Base-by-base conservation (phyloP, 92 coral and sea anemone species). In the Parazoanthus darwini region DNA sequence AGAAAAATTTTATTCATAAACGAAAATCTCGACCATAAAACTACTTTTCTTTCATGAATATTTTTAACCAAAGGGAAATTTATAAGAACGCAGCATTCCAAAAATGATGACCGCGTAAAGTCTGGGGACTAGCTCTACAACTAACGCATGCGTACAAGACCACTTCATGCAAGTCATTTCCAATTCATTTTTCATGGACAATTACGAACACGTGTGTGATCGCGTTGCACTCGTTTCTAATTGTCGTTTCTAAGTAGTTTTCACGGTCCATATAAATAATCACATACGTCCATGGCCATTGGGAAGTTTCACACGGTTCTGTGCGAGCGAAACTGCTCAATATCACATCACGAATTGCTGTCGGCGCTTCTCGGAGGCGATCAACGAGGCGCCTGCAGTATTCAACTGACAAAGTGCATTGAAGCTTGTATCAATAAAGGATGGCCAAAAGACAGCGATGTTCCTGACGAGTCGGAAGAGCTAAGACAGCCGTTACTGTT, bases 401-500 rank as follows among this genome's bases (percentile, higher is more conserved):
- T 38, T 15, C 39, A 84, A 50, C 79, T 84, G 25, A 71, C 77
- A 8, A 84, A 84, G 15, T 84, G 68, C 36, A 74, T 84, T 23
- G 79, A 71, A 48, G 25, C 79, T 29, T 71, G 23, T 72, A 78
- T 84, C 87, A 84, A 84, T 56, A 71, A 84, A 42, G 87, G 87
- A 14, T 84, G 87, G 87, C 15, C 59, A 66, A 84, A 84, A 44
- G 87, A 84, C 79, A 51, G 87, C 66, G 87, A 84, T 33, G 66
- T 84, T 29, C 87, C 87, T 4, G 87, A 84, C 75, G 44, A 68
- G 25, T 70, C 79, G 25, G 79, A 84, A 29, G 67, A 84, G 11
- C 43, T 84, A 15, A 48, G 79, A 23, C 87, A 84, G 68, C 87
- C 87, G 33, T 44, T 84, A 22, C 20, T 84, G 26, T 84, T 84